Evolutionary conservation across 1,140 invertebrate genomes (phyloP), one percentile per base, ranked within the genome.

Genomic region (Zelostemma sp.): DNA sequence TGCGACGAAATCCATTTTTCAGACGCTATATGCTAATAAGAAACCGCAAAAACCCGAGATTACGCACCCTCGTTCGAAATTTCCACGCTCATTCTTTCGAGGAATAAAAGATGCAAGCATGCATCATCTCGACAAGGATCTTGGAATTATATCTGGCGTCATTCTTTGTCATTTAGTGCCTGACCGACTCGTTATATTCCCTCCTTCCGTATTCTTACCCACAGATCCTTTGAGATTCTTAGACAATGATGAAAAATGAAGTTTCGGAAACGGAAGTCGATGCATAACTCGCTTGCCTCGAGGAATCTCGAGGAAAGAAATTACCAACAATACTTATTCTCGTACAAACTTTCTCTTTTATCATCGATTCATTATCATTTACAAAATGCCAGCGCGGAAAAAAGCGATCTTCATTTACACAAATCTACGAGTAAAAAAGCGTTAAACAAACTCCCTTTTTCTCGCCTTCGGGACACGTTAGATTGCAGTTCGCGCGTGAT

Each of bases 351-450:
- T 65, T 65, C 62, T 65, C 53, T 41, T 65, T 47, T 47, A 65
- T 58, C 51, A 65, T 64, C 61, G 46, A 46, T 50, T 57, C 61
- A 64, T 57, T 47, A 43, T 28, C 28, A 19, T 57, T 64, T 50
- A 64, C 57, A 64, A 57, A 57, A 57, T 46, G 55, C 56, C 38
- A 35, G 25, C 55, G 21, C 21, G 8, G 21, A 25, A 25, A 25
- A 25, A 8, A 56, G 56, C 54, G 38, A 55, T 45, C 45, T 3
- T 46, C 19, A n/a, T 46, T n/a, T 51, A 25, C 43, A 33, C 41
- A 40, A 50, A 16, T 14, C 18, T 4, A 16, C 17, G 12, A 43
- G 49, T 33, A 21, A 35, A 31, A 64, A n/a, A 40, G n/a, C 35
- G 12, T 38, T n/a, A n/a, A n/a, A n/a, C n/a, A 40, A 40, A 40